phyloP scores from a whole-genome alignment of 1,140 invertebrate genomes.

The Diplogasteroides magnus region DNA sequence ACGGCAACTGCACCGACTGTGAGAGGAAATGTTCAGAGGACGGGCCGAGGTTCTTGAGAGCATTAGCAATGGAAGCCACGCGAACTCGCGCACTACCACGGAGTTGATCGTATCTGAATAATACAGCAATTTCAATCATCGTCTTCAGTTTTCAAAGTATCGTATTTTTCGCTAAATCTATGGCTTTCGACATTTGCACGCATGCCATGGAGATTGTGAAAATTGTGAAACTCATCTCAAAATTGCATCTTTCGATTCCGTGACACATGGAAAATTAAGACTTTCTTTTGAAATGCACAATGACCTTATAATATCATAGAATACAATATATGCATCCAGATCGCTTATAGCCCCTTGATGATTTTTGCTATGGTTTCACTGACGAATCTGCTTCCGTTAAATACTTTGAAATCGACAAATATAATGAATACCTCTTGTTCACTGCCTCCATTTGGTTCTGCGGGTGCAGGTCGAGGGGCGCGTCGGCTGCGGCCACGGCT shows the following conservation, averaged over 20 bases:
- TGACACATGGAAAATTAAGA: neutral
- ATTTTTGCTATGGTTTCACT: too few species aligned
- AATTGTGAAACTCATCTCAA: neutral
- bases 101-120: conserved; percentile 17
- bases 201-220: neutral
- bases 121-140: too few species aligned
- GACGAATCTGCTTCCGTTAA: too few species aligned
- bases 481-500: conserved; percentile 37
- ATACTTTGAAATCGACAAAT: too few species aligned
- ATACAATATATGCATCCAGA: too few species aligned
- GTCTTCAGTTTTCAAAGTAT: too few species aligned
- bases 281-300: conserved; percentile 2
- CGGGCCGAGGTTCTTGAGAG: conserved; percentile 52
- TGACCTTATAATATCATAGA: too few species aligned
- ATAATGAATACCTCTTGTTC: conserved; percentile 27
- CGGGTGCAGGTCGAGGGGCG: conserved; percentile 36
- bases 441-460: conserved; percentile 43
- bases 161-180: neutral
- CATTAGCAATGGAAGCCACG: conserved; percentile 47
- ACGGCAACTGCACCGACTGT: conserved; percentile 44
- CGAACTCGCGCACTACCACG: conserved; percentile 21
- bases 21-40: conserved; percentile 52
- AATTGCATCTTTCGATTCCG: neutral
- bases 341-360: too few species aligned
- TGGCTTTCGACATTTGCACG: conserved; percentile 6